Percentiles rank a stretch among this genome's conserved stretches.
Evolutionary conservation across 2,888 invertebrate genomes (phyloP).

Genomic region (Elysia crispata): DNA sequence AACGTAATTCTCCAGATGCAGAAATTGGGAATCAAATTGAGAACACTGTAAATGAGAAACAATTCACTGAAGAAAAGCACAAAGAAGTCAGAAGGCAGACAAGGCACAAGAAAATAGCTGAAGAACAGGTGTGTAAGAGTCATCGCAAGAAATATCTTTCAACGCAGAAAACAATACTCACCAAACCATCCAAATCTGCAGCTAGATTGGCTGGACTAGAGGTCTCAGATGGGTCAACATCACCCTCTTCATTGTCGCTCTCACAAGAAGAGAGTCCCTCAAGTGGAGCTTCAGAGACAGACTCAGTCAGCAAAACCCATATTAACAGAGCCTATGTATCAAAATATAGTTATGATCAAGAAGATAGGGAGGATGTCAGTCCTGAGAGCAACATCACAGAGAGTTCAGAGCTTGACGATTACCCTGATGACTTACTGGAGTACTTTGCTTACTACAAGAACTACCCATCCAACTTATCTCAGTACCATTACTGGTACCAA

Average conservation of each 20-base stretch:
- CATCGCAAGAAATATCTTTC: no score
- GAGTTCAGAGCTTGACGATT: background rate
- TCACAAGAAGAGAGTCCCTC: no score
- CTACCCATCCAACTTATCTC: background rate
- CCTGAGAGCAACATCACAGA: no score
- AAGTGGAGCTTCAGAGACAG: background rate
- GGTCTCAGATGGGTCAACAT: conserved; percentile 41
- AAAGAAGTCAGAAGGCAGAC: no score
- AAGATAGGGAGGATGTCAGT: conserved; percentile 33
- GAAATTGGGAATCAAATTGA: no score
- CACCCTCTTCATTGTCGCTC: conserved; percentile 9
- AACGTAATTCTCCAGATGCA: no score
- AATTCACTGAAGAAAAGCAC: no score
- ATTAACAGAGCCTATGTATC: background rate
- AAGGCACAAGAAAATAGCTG: no score
- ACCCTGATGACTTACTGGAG: background rate
- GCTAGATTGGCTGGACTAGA: conserved; percentile 33
- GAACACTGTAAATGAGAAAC: no score
- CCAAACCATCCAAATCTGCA: conserved; percentile 40
- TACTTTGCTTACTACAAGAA: background rate
- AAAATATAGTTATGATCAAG: conserved; percentile 43
- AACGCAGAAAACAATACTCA: background rate
- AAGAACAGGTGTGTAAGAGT: no score
- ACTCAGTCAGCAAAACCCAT: background rate
- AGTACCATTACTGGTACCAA: background rate